A percentile compares a stretch with the other conserved stretches of the same genome.
Evolutionary conservation across 2,888 invertebrate species (phyloP).

Genomic region (Melanostoma scalare): DNA sequence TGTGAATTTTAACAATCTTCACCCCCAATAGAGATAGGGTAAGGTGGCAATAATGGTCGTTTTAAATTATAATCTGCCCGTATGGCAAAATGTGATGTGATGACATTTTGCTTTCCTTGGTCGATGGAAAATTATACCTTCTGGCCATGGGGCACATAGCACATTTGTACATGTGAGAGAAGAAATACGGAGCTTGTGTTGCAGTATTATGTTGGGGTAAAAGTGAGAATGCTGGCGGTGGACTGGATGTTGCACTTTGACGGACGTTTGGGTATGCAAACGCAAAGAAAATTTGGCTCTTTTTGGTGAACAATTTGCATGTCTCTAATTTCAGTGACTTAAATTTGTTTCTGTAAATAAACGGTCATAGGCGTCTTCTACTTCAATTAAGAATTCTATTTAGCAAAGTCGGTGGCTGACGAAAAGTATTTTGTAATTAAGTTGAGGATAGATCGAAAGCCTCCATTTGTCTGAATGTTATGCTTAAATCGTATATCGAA

Average conservation of each 20-base stretch:
- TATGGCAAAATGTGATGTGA: slow-evolving; percentile 31
- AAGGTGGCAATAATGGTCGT: slow-evolving; percentile 26
- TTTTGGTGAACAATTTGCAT: slow-evolving; percentile 32
- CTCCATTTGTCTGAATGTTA: too few species aligned
- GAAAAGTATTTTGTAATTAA: too few species aligned
- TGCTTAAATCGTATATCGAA: too few species aligned
- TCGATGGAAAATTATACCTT: slow-evolving; percentile 25
- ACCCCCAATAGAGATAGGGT: neutral
- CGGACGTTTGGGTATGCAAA: slow-evolving; percentile 49
- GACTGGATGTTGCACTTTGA: slow-evolving; percentile 43
- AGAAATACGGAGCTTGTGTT: slow-evolving; percentile 16
- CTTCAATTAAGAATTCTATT: too few species aligned
- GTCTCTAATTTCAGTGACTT: slow-evolving; percentile 15
- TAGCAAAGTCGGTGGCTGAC: too few species aligned
- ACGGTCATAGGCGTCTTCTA: neutral
- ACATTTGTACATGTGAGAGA: neutral
- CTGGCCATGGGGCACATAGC: neutral
- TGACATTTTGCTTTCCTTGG: slow-evolving; percentile 17
- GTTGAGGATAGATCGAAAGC: too few species aligned
- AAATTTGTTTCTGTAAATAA: neutral
- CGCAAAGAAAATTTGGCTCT: slow-evolving; percentile 38
- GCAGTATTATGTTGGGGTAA: slow-evolving; percentile 22
- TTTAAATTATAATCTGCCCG: slow-evolving; percentile 55
- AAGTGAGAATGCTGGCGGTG: slow-evolving; percentile 2
- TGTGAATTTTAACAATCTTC: slow-evolving; percentile 52